Evolutionary conservation across 2,888 invertebrate species (phyloP).

Genomic region (Volucella inanis): DNA sequence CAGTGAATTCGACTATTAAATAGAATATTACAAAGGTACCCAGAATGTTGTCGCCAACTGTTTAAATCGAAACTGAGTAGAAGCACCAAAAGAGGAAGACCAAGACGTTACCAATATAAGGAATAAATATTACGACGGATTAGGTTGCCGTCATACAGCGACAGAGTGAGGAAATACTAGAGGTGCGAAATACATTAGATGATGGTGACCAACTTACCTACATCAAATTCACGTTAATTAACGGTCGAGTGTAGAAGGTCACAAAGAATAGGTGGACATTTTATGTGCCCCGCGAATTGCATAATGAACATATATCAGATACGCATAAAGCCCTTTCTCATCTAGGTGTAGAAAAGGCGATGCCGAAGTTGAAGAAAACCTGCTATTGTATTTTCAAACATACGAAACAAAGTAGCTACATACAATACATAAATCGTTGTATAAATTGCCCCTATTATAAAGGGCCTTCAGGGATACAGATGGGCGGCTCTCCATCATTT

Average conservation of each 20-base stretch:
- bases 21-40: conserved; percentile 2
- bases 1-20: conserved; percentile 5
- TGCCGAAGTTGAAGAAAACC: neutral
- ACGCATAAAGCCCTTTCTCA: neutral
- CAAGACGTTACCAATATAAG: neutral
- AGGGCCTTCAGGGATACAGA: neutral
- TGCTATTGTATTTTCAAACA: neutral
- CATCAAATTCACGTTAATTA: neutral
- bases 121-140: neutral
- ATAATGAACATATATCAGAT: neutral
- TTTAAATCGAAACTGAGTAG: neutral
- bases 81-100: neutral
- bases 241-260: neutral
- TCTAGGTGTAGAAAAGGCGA: neutral
- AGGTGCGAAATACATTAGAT: neutral
- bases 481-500: neutral
- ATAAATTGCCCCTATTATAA: conserved; percentile 2
- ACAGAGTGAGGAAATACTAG: neutral
- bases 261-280: neutral
- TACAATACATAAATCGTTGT: neutral
- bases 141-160: conserved; percentile 1
- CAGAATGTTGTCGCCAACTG: conserved; percentile 3
- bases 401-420: neutral
- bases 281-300: neutral
- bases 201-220: neutral